Evolutionary conservation across 2,888 invertebrate species (phyloP).

Genomic region (Xestoiulus laeticollis): DNA sequence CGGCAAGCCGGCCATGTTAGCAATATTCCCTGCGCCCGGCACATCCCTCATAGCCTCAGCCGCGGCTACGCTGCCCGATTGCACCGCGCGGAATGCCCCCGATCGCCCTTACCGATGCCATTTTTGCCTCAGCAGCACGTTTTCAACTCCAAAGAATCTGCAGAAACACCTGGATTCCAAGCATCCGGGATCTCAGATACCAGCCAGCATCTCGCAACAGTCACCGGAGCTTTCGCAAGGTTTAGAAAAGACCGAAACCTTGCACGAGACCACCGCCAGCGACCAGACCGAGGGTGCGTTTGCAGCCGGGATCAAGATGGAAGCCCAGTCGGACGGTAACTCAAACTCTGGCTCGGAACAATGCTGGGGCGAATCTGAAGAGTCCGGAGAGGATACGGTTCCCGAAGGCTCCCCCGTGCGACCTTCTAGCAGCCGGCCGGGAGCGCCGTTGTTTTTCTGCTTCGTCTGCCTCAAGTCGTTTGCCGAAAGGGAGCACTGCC

Average conservation of each 20-base stretch:
- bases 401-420: neutral
- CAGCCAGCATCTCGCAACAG: neutral
- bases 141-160: slow-evolving; percentile 80
- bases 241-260: neutral
- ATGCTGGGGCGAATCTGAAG: slow-evolving; percentile 51
- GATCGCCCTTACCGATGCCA: slow-evolving; percentile 82
- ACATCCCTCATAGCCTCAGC: neutral
- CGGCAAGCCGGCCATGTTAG: slow-evolving; percentile 11
- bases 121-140: slow-evolving; percentile 82
- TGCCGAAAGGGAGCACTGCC: slow-evolving; percentile 17
- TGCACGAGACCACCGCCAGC: neutral
- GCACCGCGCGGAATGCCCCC: slow-evolving; percentile 71
- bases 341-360: slow-evolving; percentile 46
- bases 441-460: slow-evolving; percentile 34
- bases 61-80: slow-evolving; percentile 1
- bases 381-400: slow-evolving; percentile 49
- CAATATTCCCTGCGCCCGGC: neutral
- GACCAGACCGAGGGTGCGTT: neutral
- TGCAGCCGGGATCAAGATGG: neutral
- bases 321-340: neutral
- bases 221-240: neutral
- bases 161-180: slow-evolving; percentile 74
- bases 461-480: slow-evolving; percentile 44
- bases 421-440: neutral
- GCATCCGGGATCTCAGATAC: neutral